These are phyloP conservation scores for Percopsis transmontana DNA, from an alignment of 2,113 vertebrate genomes.

Conservation along the genomic window DNA sequence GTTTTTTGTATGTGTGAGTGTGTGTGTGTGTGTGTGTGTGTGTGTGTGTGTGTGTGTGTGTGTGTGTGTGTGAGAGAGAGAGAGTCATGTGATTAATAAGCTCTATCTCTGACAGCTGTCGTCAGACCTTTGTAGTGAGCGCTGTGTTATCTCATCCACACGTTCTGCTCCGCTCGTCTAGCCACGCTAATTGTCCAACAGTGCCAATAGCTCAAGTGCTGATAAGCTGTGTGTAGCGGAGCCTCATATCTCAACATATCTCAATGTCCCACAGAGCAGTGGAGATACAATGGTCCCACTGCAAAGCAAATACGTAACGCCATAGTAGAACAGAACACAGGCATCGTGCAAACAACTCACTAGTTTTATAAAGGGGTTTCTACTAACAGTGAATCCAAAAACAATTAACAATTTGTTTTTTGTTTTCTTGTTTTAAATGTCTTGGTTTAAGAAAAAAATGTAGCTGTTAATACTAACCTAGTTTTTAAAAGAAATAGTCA, in stretches of 20 bases:
- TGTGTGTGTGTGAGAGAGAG: background rate
- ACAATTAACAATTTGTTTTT: too few relatives aligned
- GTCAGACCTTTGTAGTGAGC: conserved; percentile 49
- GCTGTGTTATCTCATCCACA: conserved; percentile 66
- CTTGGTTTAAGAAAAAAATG: background rate
- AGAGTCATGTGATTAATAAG: conserved; percentile 36
- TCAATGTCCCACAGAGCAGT: conserved; percentile 23
- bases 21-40: conserved; percentile 1
- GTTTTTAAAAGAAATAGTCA: background rate
- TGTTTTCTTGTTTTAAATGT: too few relatives aligned
- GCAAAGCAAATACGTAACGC: background rate
- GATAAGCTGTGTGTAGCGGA: conserved; percentile 56
- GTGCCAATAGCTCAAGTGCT: conserved; percentile 33
- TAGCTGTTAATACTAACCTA: background rate
- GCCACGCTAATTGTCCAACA: conserved; percentile 40
- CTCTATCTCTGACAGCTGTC: conserved; percentile 57
- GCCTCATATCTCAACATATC: conserved; percentile 1
- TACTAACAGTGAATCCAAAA: too few relatives aligned
- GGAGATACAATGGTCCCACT: conserved; percentile 5
- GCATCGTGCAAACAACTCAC: background rate
- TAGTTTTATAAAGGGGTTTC: too few relatives aligned
- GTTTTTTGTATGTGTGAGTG: background rate
- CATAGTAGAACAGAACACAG: background rate
- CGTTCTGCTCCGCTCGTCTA: conserved; percentile 43
- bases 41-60: background rate